These are phyloP conservation scores for Ceratina australensis DNA, from an alignment of 1,140 invertebrate genomes.

Conservation along the genomic window DNA sequence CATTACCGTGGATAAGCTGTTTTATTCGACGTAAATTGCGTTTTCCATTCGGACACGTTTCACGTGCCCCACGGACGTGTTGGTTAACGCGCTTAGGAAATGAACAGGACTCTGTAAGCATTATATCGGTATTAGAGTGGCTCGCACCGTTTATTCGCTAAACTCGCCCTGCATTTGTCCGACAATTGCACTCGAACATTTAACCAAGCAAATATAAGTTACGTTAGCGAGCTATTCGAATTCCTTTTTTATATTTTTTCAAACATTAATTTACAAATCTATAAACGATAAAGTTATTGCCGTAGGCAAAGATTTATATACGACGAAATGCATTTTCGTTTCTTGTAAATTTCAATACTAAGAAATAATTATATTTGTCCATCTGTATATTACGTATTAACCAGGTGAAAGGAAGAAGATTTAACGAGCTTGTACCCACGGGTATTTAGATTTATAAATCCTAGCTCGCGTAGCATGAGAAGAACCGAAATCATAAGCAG, in stretches of 20 bases:
- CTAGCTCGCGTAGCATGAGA: background rate
- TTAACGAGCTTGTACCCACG: slow-evolving; percentile 26
- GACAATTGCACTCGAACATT: background rate
- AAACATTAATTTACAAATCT: no score
- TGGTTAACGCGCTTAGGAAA: background rate
- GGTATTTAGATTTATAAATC: slow-evolving; percentile 47
- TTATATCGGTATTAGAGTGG: background rate
- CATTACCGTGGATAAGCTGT: slow-evolving; percentile 13
- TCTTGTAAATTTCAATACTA: background rate
- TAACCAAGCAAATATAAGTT: background rate
- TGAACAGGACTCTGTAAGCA: background rate
- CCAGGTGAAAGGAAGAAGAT: background rate
- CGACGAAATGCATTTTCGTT: no score
- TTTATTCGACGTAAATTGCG: slow-evolving; percentile 8
- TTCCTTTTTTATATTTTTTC: no score
- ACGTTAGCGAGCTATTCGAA: no score
- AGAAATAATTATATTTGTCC: background rate
- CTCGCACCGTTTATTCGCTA: background rate
- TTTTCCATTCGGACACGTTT: background rate
- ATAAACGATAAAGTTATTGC: no score
- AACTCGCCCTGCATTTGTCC: background rate
- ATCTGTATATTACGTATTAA: background rate
- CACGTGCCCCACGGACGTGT: background rate
- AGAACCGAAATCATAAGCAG: slow-evolving; percentile 32
- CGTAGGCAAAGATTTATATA: no score